Evolutionary conservation across 2,797 vertebrate genomes (phyloP), one percentile per base, ranked within the genome.

Genomic region (Leptoclinus maculatus): DNA sequence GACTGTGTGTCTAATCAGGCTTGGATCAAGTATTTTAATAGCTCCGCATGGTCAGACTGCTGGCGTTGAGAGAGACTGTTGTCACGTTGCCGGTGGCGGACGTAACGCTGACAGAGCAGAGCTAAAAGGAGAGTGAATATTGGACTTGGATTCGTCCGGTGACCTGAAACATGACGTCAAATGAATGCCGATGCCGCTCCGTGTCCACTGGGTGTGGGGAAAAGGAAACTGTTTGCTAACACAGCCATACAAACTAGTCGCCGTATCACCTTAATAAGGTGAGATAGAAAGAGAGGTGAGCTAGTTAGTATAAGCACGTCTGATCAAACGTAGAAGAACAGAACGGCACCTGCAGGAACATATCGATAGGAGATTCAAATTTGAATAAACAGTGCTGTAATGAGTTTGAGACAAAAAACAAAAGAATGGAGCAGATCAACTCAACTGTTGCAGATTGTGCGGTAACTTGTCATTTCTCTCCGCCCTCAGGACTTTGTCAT

Each of bases 401-500:
- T 7, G 25, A 54, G 11, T n/a, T 5, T 64, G 62, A 19, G 49
- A 67, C 38, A 32, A 4, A 64, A 62, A 60, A 49, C 17, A 36
- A 34, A 62, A 45, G 21, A 51, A n/a, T 27, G 29, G 12, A 58
- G 53, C 39, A 4, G 29, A 62, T 39, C 16, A 21, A 21, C 36
- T 23, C 13, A 19, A 0, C 14, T 23, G 14, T 11, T 27, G 25
- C 4, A 39, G 25, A 49, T 17, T n/a, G 16, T 59, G 7, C 38
- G 10, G 2, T 66, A 34, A 11, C 13, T 27, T 16, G 39, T 54
- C 2, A 1, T 71, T 8, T 25, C 51, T 83, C 21, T 78, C 56
- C 65, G 38, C 67, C 3, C 66, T 58, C 83, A 96, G 96, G 96
- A 96, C 81, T 95, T 95, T 43, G 72, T 96, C 71, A 90, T 96